Percentiles rank a stretch among this genome's conserved stretches.
phyloP scores from a whole-genome alignment of 2,113 vertebrate genomes.

The Stomatorhinus ivindoensis region DNA sequence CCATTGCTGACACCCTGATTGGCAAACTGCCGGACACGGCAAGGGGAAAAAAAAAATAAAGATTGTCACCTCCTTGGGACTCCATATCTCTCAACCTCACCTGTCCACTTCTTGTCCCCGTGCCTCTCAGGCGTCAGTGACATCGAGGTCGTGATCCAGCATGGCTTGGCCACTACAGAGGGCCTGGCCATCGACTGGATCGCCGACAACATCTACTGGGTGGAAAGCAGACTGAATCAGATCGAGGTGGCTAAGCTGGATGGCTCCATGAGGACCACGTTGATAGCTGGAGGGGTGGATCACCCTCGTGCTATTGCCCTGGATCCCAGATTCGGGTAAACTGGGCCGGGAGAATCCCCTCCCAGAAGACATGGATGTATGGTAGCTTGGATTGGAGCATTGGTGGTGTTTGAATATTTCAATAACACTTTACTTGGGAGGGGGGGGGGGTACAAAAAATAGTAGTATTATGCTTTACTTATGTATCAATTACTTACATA shows the following conservation, averaged over 20 bases:
- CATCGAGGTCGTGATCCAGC: slow-evolving; percentile 94
- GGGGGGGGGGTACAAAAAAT: too few relatives aligned
- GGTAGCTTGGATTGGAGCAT: background rate
- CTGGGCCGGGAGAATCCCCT: background rate
- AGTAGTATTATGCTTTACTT: too few relatives aligned
- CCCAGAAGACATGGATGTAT: background rate
- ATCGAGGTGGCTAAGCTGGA: slow-evolving; percentile 95
- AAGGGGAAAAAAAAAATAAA: too few relatives aligned
- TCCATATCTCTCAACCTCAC: background rate
- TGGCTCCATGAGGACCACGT: slow-evolving; percentile 86
- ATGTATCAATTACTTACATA: too few relatives aligned
- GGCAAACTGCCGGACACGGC: too few relatives aligned
- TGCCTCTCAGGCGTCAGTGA: slow-evolving; percentile 74
- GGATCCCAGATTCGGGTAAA: slow-evolving; percentile 85
- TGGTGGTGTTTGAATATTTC: background rate
- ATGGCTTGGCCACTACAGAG: slow-evolving; percentile 86
- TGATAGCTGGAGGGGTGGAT: slow-evolving; percentile 89
- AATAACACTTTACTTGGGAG: too few relatives aligned
- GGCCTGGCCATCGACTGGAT: slow-evolving; percentile 97
- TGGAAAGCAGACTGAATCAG: slow-evolving; percentile 96
- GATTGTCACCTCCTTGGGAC: background rate
- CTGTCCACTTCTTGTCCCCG: background rate
- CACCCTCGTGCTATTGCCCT: slow-evolving; percentile 88
- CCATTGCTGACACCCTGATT: too few relatives aligned
- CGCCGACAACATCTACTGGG: slow-evolving; percentile 98